Evolutionary conservation across 2,888 invertebrate species (phyloP).

Genomic region (Piscicola geometra): DNA sequence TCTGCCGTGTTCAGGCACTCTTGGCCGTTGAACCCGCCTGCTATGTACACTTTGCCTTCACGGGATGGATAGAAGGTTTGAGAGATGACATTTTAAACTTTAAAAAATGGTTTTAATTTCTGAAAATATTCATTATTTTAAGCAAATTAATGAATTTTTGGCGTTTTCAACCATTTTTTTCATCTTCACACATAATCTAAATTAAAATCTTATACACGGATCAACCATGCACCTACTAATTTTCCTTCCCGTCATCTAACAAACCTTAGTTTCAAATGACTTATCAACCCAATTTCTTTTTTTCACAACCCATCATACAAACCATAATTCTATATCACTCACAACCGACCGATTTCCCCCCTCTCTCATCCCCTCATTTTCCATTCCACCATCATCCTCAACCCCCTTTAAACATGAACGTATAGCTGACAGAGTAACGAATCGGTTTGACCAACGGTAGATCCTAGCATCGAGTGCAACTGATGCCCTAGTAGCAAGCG

Average conservation of each 20-base stretch:
- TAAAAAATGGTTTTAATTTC: background rate
- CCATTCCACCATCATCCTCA: background rate
- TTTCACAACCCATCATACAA: background rate
- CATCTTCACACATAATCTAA: no score
- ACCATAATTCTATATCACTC: background rate
- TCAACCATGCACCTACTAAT: background rate
- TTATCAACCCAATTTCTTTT: background rate
- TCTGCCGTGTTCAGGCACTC: slow-evolving; percentile 55
- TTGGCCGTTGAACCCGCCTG: slow-evolving; percentile 57
- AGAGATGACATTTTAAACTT: background rate
- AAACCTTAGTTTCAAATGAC: background rate
- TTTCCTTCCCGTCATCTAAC: background rate
- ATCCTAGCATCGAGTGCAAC: no score
- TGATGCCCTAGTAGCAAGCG: no score
- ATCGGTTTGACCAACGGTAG: no score
- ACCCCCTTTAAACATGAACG: no score
- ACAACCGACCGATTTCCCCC: background rate
- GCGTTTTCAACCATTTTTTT: no score
- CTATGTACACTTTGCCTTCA: slow-evolving; percentile 53
- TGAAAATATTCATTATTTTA: no score
- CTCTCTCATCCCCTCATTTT: background rate
- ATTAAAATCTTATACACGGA: no score
- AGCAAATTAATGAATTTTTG: no score
- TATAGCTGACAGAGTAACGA: no score
- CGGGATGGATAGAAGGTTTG: background rate